phyloP scores from a whole-genome alignment of 1,140 invertebrate genomes.

The Brachionus rubens region DNA sequence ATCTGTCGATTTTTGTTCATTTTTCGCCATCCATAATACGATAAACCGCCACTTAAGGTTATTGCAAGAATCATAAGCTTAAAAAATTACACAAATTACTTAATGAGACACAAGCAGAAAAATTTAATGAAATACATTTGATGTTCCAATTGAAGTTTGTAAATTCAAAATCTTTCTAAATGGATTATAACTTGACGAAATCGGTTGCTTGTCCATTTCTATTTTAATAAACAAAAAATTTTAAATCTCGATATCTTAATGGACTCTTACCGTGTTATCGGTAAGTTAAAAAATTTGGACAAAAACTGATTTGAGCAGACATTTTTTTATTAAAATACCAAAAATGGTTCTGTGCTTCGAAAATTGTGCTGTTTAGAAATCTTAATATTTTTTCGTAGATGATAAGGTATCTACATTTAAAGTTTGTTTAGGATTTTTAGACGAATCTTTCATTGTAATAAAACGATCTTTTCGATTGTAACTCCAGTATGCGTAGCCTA shows the following conservation, averaged over 20 bases:
- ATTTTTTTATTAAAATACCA: no score
- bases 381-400: no score
- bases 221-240: no score
- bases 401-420: no score
- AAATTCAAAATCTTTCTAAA: not conserved
- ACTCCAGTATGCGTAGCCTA: not conserved
- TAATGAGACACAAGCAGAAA: not conserved
- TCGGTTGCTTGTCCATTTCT: no score
- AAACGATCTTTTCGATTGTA: not conserved
- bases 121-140: not conserved
- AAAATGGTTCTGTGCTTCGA: no score
- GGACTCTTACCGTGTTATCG: not conserved
- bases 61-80: constrained; percentile 13
- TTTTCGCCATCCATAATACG: not conserved
- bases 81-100: not conserved
- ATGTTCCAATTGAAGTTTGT: constrained; percentile 19
- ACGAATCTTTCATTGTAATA: constrained; percentile 31
- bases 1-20: constrained; percentile 8
- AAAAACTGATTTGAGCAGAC: not conserved
- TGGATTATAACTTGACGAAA: not conserved
- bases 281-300: not conserved
- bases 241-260: no score
- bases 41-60: not conserved
- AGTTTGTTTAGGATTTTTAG: no score
- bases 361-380: no score